Evolutionary conservation across 1,140 invertebrate genomes (phyloP), one percentile per base, ranked within the genome.

Genomic region (Linepithema humile): DNA sequence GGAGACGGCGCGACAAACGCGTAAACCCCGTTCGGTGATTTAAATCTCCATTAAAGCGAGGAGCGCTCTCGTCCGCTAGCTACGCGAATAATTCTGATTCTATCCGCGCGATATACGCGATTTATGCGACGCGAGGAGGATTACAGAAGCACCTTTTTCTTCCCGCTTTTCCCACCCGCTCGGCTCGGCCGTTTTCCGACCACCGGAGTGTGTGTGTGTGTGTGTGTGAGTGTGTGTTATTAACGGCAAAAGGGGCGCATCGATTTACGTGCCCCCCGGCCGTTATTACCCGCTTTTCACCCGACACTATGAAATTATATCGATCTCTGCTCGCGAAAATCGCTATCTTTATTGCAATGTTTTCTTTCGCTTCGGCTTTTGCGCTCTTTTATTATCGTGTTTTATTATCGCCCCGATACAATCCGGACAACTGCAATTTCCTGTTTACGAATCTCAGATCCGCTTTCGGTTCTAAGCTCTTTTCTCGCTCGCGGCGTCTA

Each of bases 31-130:
- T 64, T 50, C 15, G 43, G 45, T 53, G 74, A 77, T 77, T 65
- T 70, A 80, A 80, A 80, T 70, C 64, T 70, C 64, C n/a, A 57
- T 80, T 80, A 35, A 43, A 69, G 64, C 64, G 48, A 70, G 32
- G n/a, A 69, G 48, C 10, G 17, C 23, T 2, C 59, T 35, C 29
- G 26, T 50, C 15, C 40, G 12, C 17, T 32, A 40, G 23, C 35
- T 0, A 1, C 48, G 35, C 26, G n/a, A 55, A 55, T 70, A 55
- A 38, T 80, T 80, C 48, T 7, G 75, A 70, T 80, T 80, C 48
- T 43, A 70, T 80, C 64, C 6, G 12, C 45, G 10, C 57, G 72
- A 74, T 74, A 45, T 23, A 29, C n/a, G 40, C 57, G 74, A 78
- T 78, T 67, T 67, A 78, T 78, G 74, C 32, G 45, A 65, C 20